Evolutionary conservation across 2,888 invertebrate genomes (phyloP).

Genomic region (Conomelus anceps): DNA sequence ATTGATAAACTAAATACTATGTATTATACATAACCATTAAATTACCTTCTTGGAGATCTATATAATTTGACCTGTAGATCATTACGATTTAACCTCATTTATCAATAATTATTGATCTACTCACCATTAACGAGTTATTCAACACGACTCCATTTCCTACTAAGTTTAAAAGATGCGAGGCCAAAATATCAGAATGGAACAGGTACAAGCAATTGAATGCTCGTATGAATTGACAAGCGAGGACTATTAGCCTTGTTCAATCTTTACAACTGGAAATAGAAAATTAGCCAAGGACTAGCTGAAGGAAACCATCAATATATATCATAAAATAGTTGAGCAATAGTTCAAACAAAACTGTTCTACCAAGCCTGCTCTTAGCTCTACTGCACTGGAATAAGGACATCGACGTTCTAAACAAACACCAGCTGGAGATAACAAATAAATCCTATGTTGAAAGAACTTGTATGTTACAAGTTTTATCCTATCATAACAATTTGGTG

Average conservation of each 20-base stretch:
- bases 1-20: no score
- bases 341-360: neutral
- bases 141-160: neutral
- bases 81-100: neutral
- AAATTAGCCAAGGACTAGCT: neutral
- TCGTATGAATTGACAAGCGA: neutral
- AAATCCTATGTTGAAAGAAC: neutral
- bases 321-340: neutral
- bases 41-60: no score
- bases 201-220: neutral
- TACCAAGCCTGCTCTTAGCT: neutral
- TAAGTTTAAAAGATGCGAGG: neutral
- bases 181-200: neutral
- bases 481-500: neutral
- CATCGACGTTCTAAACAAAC: neutral
- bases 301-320: neutral
- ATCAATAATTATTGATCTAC: no score
- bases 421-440: neutral
- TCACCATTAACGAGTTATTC: neutral
- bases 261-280: neutral
- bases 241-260: neutral
- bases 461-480: neutral
- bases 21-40: no score
- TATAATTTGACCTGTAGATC: neutral
- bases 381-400: neutral